Evolutionary conservation across 2,113 vertebrate genomes (phyloP).

Genomic region (Camelus bactrianus): DNA sequence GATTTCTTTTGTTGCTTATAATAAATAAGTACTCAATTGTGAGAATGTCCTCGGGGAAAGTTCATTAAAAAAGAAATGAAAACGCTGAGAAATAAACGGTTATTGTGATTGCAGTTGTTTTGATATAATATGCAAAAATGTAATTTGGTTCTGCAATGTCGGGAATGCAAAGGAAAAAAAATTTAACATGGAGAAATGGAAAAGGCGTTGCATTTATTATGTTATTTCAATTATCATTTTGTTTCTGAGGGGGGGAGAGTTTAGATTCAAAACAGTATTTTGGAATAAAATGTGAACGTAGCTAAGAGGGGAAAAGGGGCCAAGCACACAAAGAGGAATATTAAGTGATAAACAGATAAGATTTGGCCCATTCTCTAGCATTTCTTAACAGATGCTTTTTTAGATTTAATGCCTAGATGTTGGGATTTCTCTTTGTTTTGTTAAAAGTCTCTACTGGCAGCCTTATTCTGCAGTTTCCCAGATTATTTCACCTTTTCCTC

Average conservation of each 20-base stretch:
- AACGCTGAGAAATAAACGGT: conserved; percentile 83
- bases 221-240: conserved; percentile 85
- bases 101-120: conserved; percentile 84
- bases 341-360: conserved; percentile 52
- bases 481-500: conserved; percentile 69
- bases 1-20: conserved; percentile 84
- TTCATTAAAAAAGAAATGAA: conserved; percentile 84
- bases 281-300: conserved; percentile 65
- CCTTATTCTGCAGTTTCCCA: conserved; percentile 47
- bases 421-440: conserved; percentile 62
- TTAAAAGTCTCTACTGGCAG: conserved; percentile 61
- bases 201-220: conserved; percentile 82
- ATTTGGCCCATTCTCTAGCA: not conserved
- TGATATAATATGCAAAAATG: conserved; percentile 87
- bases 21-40: conserved; percentile 87
- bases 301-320: conserved; percentile 52
- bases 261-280: conserved; percentile 74
- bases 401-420: conserved; percentile 22
- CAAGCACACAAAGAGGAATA: conserved; percentile 45
- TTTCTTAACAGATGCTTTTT: conserved; percentile 52
- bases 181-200: conserved; percentile 76
- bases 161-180: conserved; percentile 59
- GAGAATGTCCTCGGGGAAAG: conserved; percentile 84
- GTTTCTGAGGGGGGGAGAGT: conserved; percentile 70
- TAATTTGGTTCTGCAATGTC: conserved; percentile 82